Evolutionary conservation across 2,113 vertebrate genomes (phyloP), one percentile per base, ranked within the genome.

Genomic region (Atlantisia rogersi): DNA sequence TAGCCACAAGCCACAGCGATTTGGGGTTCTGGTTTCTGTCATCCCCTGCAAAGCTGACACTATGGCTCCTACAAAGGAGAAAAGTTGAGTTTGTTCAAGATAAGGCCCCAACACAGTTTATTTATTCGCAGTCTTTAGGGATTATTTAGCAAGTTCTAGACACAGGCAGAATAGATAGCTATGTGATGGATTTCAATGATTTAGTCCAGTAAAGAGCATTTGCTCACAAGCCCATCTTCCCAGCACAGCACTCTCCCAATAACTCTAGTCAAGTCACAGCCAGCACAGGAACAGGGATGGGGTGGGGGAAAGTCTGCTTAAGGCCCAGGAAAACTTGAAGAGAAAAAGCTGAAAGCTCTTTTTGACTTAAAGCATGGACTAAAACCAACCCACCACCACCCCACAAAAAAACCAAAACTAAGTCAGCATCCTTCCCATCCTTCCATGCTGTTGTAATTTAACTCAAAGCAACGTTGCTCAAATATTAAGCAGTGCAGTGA

Each of bases 11-110:
- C 60, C 29, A 10, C 5, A 21, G 56, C 40, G 77, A 83, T 74
- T 93, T 42, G 44, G 64, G 71, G 67, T 81, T 75, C 93, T 95
- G 88, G 81, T 86, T 97, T 92, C 86, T 74, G 60, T 83, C 92
- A 86, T 80, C 63, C 42, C 59, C 60, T 85, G 73, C 71, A 94
- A 88, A 81, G 64, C 75, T 80, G 82, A 88, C 64, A 70, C 42
- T n/a, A 88, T 28, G 91, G 22, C 35, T 87, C 67, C 83, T 91
- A 76, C 56, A 74, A 50, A 65, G 70, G 29, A 87, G 64, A 58
- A 40, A 70, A 73, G 22, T 63, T 1, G 3, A 35, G 35, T 73
- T 88, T 65, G 37, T 28, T 93, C 71, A 92, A 82, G 88, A 95
- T 82, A 92, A 88, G 85, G 46, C 71, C 82, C 26, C 73, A 63